These are phyloP conservation scores for Cephus sareptanus DNA, from an alignment of 2,888 invertebrate genomes.

Conservation along the genomic window DNA sequence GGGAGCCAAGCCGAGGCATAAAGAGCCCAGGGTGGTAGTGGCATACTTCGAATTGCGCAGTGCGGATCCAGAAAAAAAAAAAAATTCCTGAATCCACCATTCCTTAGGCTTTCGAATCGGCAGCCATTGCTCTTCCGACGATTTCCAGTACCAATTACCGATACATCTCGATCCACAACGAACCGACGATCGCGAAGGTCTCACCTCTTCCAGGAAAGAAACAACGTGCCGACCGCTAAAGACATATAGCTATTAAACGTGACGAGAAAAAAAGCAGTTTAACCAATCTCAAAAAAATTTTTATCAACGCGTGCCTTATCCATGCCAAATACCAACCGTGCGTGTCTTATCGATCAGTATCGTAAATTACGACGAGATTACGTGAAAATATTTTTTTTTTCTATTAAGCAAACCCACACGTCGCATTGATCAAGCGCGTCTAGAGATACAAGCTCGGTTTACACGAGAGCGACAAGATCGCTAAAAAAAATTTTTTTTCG, in stretches of 20 bases:
- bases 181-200: not conserved
- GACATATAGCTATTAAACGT: not conserved
- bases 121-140: not conserved
- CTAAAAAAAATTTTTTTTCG: too few relatives aligned
- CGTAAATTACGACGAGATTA: not conserved
- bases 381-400: not conserved
- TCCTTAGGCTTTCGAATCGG: not conserved
- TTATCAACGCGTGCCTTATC: not conserved
- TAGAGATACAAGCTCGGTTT: too few relatives aligned
- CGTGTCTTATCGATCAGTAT: not conserved
- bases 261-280: not conserved
- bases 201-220: not conserved
- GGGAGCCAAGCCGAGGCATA: not conserved
- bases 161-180: not conserved
- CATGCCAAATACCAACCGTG: not conserved
- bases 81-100: not conserved
- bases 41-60: constrained; percentile 29
- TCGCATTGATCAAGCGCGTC: not conserved
- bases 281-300: not conserved
- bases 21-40: constrained; percentile 14
- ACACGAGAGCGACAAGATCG: too few relatives aligned
- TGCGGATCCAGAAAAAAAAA: constrained; percentile 3
- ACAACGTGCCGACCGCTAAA: too few relatives aligned
- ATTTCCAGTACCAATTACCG: not conserved
- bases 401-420: not conserved